Evolutionary conservation across 1,140 invertebrate species (phyloP).

Genomic region (Hesperophylax magnus): DNA sequence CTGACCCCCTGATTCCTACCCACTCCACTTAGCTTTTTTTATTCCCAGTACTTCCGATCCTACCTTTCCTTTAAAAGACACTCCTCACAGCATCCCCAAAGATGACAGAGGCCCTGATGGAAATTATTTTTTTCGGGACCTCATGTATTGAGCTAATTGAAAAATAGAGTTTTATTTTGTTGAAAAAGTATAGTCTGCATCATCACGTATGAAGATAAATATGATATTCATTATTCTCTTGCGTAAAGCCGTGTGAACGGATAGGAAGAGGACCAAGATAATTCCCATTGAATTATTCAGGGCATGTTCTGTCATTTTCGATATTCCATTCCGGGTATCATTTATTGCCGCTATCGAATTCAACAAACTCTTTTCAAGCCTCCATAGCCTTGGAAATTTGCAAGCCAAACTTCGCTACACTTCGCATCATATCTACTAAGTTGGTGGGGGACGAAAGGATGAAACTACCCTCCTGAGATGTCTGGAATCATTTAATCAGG

Average conservation of each 20-base stretch:
- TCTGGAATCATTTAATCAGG: slow-evolving; percentile 19
- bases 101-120: too few species aligned
- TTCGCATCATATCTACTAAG: slow-evolving; percentile 17
- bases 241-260: slow-evolving; percentile 13
- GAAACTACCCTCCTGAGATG: slow-evolving; percentile 19
- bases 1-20: too few species aligned
- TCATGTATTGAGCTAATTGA: too few species aligned
- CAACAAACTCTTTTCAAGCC: slow-evolving; percentile 43
- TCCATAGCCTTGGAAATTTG: slow-evolving; percentile 40
- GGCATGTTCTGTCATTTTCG: slow-evolving; percentile 52
- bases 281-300: slow-evolving; percentile 55
- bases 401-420: background rate
- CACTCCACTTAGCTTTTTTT: too few species aligned
- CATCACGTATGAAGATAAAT: slow-evolving; percentile 43
- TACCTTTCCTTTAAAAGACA: too few species aligned
- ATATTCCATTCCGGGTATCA: slow-evolving; percentile 51
- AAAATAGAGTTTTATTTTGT: too few species aligned
- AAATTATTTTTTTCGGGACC: too few species aligned
- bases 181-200: too few species aligned
- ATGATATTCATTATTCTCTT: slow-evolving; percentile 35
- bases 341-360: slow-evolving; percentile 48
- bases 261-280: slow-evolving; percentile 46
- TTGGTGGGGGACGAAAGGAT: background rate
- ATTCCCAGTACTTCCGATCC: too few species aligned
- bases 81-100: too few species aligned